These are phyloP conservation scores for Neosilurus hyrtlii DNA, from an alignment of 2,797 vertebrate genomes.

Conservation along the genomic window DNA sequence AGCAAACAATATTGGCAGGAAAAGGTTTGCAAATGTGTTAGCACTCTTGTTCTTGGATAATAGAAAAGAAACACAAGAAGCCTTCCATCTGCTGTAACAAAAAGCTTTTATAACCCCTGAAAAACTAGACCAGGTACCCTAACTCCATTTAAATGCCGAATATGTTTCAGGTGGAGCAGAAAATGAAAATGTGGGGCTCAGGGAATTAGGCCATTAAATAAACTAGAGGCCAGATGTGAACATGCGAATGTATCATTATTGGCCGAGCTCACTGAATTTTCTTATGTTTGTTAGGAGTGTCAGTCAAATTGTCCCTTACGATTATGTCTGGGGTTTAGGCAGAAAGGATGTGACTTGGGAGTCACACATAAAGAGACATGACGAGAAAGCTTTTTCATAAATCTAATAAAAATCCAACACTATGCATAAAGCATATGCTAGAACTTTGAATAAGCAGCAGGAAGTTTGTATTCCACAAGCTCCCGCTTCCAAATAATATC, in stretches of 20 bases:
- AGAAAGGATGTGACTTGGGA: slow-evolving; percentile 12
- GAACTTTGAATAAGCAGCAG: slow-evolving; percentile 13
- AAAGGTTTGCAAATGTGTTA: slow-evolving; percentile 27
- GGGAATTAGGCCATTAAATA: slow-evolving; percentile 39
- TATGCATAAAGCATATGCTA: neutral
- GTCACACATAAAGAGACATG: neutral
- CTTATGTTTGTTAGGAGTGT: slow-evolving; percentile 47
- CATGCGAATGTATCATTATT: slow-evolving; percentile 13
- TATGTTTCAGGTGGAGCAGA: slow-evolving; percentile 30
- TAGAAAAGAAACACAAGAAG: neutral
- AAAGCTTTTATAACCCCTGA: slow-evolving; percentile 41
- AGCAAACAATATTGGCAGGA: slow-evolving; percentile 30
- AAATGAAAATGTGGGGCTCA: neutral
- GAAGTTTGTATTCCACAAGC: slow-evolving; percentile 16
- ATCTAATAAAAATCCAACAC: neutral
- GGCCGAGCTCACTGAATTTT: slow-evolving; percentile 31
- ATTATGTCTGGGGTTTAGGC: slow-evolving; percentile 30
- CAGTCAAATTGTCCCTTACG: slow-evolving; percentile 32
- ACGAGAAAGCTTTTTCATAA: slow-evolving; percentile 36
- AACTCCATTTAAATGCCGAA: slow-evolving; percentile 44
- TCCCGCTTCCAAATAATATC: slow-evolving; percentile 28
- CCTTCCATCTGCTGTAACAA: slow-evolving; percentile 31
- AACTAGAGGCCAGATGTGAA: slow-evolving; percentile 31
- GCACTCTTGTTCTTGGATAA: slow-evolving; percentile 30
- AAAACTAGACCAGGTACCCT: slow-evolving; percentile 39